These are phyloP conservation scores for Bambusicola thoracicus DNA, from an alignment of 2,113 vertebrate genomes.

Conservation along the genomic window DNA sequence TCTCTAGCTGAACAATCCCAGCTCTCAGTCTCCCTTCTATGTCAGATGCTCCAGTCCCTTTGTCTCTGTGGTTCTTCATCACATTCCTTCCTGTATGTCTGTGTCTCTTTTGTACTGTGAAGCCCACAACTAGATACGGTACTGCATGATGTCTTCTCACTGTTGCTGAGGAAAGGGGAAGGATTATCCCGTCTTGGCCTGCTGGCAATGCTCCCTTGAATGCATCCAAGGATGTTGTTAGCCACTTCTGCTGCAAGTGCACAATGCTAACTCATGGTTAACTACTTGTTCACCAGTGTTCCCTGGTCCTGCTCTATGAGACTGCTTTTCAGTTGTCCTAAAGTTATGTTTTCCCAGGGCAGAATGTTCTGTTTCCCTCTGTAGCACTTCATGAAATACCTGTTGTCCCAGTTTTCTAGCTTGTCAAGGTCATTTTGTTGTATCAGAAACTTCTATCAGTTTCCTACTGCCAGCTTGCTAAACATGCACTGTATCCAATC, in stretches of 20 bases:
- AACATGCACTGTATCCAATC: background rate
- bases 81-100: rapidly evolving
- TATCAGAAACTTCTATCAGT: background rate
- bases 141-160: background rate
- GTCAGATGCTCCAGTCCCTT: background rate
- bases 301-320: background rate
- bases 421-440: rapidly evolving
- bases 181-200: background rate
- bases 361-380: background rate
- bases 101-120: too few species aligned
- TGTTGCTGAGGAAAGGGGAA: background rate
- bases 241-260: background rate
- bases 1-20: background rate
- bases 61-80: background rate
- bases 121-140: too few species aligned
- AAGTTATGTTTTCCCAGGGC: background rate
- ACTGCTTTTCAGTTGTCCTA: background rate
- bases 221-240: background rate
- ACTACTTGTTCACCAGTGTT: background rate
- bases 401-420: background rate
- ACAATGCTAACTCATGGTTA: background rate
- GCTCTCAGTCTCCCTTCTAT: background rate
- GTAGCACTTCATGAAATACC: background rate
- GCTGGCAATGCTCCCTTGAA: background rate
- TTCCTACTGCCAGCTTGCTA: background rate